Evolutionary conservation across 2,113 vertebrate genomes (phyloP).

Genomic region (Eupsittula cactorum): DNA sequence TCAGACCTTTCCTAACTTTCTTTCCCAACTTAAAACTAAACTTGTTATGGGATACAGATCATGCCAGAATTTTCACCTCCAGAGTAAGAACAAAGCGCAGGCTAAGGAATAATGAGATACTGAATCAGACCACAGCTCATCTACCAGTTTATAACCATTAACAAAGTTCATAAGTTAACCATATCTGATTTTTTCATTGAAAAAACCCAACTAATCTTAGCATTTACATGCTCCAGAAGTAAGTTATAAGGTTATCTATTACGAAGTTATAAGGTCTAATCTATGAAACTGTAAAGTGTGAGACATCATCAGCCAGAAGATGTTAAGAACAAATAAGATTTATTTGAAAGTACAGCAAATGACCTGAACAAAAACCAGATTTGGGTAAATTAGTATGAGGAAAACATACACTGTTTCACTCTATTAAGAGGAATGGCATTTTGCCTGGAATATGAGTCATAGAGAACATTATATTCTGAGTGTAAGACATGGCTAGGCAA

Average conservation of each 20-base stretch:
- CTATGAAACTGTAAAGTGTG: neutral
- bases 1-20: neutral
- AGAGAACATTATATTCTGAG: neutral
- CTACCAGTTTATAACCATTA: neutral
- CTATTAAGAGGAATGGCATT: conserved; percentile 21
- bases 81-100: neutral
- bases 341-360: conserved; percentile 25
- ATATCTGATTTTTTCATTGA: neutral
- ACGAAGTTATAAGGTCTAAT: neutral
- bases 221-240: neutral
- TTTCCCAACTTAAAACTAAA: neutral
- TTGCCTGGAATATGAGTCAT: conserved; percentile 45
- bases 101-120: neutral
- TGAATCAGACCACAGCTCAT: neutral
- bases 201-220: neutral
- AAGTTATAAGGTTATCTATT: neutral
- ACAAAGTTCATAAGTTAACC: neutral
- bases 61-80: neutral
- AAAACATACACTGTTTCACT: neutral
- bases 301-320: neutral
- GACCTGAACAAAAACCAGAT: neutral
- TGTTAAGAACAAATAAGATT: neutral
- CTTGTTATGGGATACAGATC: neutral
- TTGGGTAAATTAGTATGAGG: neutral
- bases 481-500: neutral